Evolutionary conservation across 2,797 vertebrate genomes (phyloP), one percentile per base, ranked within the genome.

Genomic region (Scomberomorus guttatus): DNA sequence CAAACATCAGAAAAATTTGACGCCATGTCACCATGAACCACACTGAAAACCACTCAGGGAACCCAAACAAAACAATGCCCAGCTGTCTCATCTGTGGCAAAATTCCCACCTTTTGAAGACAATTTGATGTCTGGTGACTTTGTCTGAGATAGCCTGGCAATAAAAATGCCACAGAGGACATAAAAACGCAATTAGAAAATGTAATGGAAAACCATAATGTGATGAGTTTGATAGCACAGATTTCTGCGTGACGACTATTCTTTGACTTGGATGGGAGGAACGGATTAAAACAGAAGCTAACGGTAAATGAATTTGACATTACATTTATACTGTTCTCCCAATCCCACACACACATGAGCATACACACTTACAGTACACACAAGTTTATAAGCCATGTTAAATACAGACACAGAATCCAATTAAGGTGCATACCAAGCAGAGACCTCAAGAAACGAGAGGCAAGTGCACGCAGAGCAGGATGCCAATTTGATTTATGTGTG

Each of bases 401-500:
- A 90, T 72, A 82, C 72, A 87, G 68, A 89, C 72, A 80, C 77
- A 55, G 61, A 90, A 93, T 94, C 90, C 89, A 93, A 94, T 94
- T 93, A 92, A 90, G 72, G 87, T 77, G 77, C 72, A 73, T 69
- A 73, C 62, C 72, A 73, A 86, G 77, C 64, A 34, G 79, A 83
- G 67, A 82, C 57, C 69, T 81, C 34, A 46, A 86, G 72, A 86
- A 82, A 79, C 13, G 4, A 71, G 72, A 80, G 72, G 62, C 77
- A 34, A 66, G 82, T 29, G 46, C 12, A 27, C 25, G 11, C 65
- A 59, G 79, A 87, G 62, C 20, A 1, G 27, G 76, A 82, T 86
- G 90, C 84, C 91, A 86, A 69, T 83, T 87, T 90, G 90, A 93
- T 95, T 94, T 88, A 93, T 90, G 85, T 69, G 78, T 17, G 58